Evolutionary conservation across 2,797 vertebrate genomes (phyloP).

Genomic region (Chromis chromis): DNA sequence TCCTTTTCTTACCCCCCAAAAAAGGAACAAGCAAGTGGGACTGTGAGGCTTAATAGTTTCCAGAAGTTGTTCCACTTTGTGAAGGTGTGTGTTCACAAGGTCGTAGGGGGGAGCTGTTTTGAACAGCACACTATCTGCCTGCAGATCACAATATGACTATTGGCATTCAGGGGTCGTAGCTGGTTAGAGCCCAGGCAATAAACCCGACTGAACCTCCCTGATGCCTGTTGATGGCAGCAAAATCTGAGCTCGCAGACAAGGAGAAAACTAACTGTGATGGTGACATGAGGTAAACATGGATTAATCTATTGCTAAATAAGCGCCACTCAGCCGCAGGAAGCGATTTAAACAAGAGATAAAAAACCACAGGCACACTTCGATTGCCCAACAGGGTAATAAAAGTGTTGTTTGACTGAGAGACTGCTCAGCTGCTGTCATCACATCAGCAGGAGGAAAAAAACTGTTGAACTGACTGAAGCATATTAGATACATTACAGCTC

Average conservation of each 20-base stretch:
- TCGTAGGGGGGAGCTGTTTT: slow-evolving; percentile 24
- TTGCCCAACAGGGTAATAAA: neutral
- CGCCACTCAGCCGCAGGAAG: neutral
- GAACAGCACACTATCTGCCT: slow-evolving; percentile 29
- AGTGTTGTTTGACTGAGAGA: slow-evolving; percentile 11
- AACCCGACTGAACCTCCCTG: slow-evolving; percentile 4
- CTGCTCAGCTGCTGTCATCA: slow-evolving; percentile 16
- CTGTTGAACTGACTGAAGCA: slow-evolving; percentile 38
- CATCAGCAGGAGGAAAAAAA: slow-evolving; percentile 7
- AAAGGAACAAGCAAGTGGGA: slow-evolving; percentile 52
- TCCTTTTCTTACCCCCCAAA: slow-evolving; percentile 44
- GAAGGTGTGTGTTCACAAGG: slow-evolving; percentile 54
- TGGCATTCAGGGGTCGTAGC: slow-evolving; percentile 10
- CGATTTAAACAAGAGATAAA: too few relatives aligned
- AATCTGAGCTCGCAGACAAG: neutral
- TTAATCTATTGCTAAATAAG: neutral
- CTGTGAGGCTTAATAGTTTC: slow-evolving; percentile 76
- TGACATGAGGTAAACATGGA: neutral
- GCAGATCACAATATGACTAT: slow-evolving; percentile 37
- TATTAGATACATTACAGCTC: slow-evolving; percentile 16
- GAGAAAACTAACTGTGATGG: neutral
- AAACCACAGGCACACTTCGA: too few relatives aligned
- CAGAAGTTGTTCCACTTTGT: slow-evolving; percentile 73
- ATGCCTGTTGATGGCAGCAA: slow-evolving; percentile 46
- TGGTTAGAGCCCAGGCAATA: neutral